Conservation (phyloP, 1,140 invertebrate genomes). For the Dendroctonus ponderosae region DNA sequence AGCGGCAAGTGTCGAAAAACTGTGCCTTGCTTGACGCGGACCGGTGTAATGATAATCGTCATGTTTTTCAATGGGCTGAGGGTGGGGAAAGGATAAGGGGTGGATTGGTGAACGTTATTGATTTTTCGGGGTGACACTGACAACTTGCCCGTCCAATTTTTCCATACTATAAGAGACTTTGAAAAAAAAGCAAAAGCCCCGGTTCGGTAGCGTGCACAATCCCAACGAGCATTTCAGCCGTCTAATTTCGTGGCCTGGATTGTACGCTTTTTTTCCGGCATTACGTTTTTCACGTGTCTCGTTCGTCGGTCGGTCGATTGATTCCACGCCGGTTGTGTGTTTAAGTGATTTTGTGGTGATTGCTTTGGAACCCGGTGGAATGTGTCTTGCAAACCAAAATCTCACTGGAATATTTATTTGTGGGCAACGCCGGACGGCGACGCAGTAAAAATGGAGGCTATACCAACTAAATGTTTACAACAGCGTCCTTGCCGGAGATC, state of each 20-base stretch:
- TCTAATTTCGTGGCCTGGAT: slow-evolving; percentile 29
- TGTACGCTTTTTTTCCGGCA: too few relatives aligned
- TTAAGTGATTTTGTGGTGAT: slow-evolving; percentile 26
- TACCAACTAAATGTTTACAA: slow-evolving; percentile 47
- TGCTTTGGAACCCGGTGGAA: slow-evolving; percentile 42
- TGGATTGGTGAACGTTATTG: slow-evolving; percentile 62
- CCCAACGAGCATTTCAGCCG: too few relatives aligned
- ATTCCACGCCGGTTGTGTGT: slow-evolving; percentile 4
- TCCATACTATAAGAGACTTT: slow-evolving; percentile 52
- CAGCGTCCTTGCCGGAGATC: slow-evolving; percentile 53
- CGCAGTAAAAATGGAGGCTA: slow-evolving; percentile 56
- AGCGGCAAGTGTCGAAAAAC: slow-evolving; percentile 35
- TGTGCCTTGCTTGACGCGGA: slow-evolving; percentile 36
- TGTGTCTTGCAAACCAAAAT: slow-evolving; percentile 46
- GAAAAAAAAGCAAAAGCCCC: slow-evolving; percentile 51
- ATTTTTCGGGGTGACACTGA: slow-evolving; percentile 67
- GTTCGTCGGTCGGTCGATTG: too few relatives aligned
- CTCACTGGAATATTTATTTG: slow-evolving; percentile 47
- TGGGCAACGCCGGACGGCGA: slow-evolving; percentile 40
- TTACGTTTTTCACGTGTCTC: too few relatives aligned
- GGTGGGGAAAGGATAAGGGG: slow-evolving; percentile 52
- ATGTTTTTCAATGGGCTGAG: slow-evolving; percentile 49
- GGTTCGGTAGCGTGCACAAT: slow-evolving; percentile 42
- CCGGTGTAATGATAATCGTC: slow-evolving; percentile 45
- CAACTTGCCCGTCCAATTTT: slow-evolving; percentile 54